Evolutionary conservation across 2,888 invertebrate species (phyloP).

Genomic region (Tipula confusa): DNA sequence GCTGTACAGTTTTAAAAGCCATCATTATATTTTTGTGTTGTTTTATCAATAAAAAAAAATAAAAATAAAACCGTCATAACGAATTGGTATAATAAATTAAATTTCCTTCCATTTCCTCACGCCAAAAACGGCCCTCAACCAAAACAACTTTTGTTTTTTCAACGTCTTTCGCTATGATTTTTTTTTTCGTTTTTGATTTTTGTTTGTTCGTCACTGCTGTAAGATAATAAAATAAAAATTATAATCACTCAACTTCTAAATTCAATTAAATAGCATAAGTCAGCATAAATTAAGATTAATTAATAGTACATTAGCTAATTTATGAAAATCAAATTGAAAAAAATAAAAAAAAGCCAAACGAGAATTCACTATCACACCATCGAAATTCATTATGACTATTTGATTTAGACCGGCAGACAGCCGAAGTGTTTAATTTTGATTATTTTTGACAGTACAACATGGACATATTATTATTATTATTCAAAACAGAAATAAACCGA

Average conservation of each 20-base stretch:
- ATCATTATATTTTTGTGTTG: background rate
- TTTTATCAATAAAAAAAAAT: background rate
- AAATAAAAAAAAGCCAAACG: background rate
- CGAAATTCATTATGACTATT: background rate
- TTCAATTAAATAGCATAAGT: conserved; percentile 12
- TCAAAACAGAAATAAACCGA: no score
- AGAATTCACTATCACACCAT: background rate
- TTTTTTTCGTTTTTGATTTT: background rate
- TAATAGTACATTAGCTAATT: background rate
- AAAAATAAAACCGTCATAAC: background rate
- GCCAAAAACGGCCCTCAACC: background rate
- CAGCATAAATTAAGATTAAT: conserved; percentile 25
- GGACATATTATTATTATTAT: no score
- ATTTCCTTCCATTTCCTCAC: background rate
- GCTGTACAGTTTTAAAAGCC: background rate
- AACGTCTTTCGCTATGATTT: background rate
- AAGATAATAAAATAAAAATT: conserved; percentile 7
- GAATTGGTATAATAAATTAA: background rate
- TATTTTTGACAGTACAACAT: background rate
- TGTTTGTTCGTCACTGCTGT: background rate
- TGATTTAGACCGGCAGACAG: background rate
- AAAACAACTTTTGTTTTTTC: background rate
- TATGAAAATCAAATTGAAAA: background rate
- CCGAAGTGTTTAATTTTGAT: background rate
- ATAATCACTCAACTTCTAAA: conserved; percentile 20